Conservation (phyloP, 2,888 invertebrate genomes). For the Scaptomyza tumidula region DNA sequence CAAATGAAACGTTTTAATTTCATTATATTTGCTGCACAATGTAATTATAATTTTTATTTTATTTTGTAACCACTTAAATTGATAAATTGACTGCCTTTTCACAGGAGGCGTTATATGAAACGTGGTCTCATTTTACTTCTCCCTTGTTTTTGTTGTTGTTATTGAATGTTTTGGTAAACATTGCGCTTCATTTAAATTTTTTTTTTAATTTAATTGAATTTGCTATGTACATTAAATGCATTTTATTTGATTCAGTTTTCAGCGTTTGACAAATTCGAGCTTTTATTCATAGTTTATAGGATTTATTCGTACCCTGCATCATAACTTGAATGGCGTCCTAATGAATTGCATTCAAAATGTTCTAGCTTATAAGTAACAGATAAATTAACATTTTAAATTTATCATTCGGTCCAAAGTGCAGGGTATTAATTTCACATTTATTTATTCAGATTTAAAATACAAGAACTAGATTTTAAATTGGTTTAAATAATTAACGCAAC, state of each 20-base stretch:
- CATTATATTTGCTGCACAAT: constrained; percentile 61
- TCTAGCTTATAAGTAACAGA: no score
- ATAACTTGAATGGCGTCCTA: not conserved
- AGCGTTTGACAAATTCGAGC: constrained; percentile 30
- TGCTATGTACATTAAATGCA: constrained; percentile 58
- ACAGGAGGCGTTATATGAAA: not conserved
- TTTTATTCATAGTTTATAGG: constrained; percentile 1
- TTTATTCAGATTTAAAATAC: not conserved
- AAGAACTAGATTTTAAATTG: constrained; percentile 23
- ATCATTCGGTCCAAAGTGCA: not conserved
- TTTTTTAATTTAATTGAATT: constrained; percentile 64
- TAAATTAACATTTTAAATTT: no score
- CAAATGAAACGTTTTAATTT: constrained; percentile 73
- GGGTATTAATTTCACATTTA: not conserved
- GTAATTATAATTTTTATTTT: constrained; percentile 50
- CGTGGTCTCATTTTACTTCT: not conserved
- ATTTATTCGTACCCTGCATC: not conserved
- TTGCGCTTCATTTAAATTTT: constrained; percentile 50
- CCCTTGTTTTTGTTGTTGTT: constrained; percentile 3
- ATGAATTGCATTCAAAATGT: no score
- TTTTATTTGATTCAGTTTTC: constrained; percentile 41
- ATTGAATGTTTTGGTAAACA: constrained; percentile 13
- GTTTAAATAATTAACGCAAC: constrained; percentile 10
- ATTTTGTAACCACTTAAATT: constrained; percentile 32
- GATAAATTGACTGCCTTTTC: constrained; percentile 52